Conservation (phyloP, 2,888 invertebrate species). For the Ennomos quercinarius region DNA sequence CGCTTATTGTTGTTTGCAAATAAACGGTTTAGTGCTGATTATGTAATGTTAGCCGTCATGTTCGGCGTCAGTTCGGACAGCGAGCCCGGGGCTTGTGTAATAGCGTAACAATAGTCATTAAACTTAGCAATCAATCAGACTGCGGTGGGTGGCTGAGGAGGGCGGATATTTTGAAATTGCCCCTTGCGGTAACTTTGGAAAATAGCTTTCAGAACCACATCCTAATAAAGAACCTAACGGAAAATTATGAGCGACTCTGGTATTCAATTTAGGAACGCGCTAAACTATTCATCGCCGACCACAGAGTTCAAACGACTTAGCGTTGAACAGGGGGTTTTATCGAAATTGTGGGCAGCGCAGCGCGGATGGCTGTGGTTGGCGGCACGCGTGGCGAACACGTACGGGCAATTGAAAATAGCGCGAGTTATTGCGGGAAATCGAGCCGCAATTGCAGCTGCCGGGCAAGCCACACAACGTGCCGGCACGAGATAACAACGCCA, state of each 20-base stretch:
- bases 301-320: conserved; percentile 46
- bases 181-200: conserved; percentile 63
- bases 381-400: conserved; percentile 77
- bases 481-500: conserved; percentile 55
- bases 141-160: conserved; percentile 64
- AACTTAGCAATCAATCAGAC: conserved; percentile 80
- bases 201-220: conserved; percentile 17
- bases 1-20: conserved; percentile 71
- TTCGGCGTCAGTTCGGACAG: conserved; percentile 61
- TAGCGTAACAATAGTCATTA: conserved; percentile 78
- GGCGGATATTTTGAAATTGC: conserved; percentile 61
- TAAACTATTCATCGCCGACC: conserved; percentile 52
- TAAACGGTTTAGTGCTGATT: conserved; percentile 62
- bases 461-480: conserved; percentile 67
- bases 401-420: conserved; percentile 77
- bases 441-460: conserved; percentile 73
- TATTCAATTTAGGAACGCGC: conserved; percentile 53
- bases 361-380: conserved; percentile 66
- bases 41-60: conserved; percentile 66
- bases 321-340: conserved; percentile 72
- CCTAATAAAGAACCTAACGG: conserved; percentile 13
- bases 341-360: conserved; percentile 66
- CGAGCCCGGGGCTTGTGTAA: conserved; percentile 66
- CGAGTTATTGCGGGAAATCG: conserved; percentile 76
- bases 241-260: conserved; percentile 47